Conservation (phyloP, 35 echinoderm and acorn worm genomes). For the Apostichopus parvimensis region DNA sequence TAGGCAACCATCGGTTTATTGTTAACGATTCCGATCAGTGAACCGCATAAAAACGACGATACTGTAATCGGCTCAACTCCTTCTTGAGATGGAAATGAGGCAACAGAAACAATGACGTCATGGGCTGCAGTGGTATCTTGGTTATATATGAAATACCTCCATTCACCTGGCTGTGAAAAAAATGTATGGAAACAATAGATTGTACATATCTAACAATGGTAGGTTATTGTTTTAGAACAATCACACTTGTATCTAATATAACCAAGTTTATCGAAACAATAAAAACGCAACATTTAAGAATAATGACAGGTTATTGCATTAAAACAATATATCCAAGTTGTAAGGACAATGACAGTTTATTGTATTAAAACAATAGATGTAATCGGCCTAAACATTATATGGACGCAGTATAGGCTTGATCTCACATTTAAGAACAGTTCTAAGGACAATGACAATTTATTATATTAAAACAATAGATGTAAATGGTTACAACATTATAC, state of each 20-base stretch:
- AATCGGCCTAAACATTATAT: too few species aligned
- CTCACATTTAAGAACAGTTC: too few species aligned
- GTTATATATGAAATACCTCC: conserved; percentile 35
- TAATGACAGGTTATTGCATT: too few species aligned
- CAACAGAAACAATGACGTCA: conserved; percentile 14
- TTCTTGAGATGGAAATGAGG: neutral
- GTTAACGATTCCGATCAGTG: neutral
- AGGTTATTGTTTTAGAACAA: neutral
- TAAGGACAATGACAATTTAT: too few species aligned
- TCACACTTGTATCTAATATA: too few species aligned
- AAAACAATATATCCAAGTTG: too few species aligned
- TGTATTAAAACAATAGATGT: neutral
- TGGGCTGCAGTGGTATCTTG: neutral
- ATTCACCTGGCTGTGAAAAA: conserved; percentile 8
- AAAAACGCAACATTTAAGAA: too few species aligned
- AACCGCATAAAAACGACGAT: conserved; percentile 9
- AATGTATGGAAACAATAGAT: neutral
- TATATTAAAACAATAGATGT: too few species aligned
- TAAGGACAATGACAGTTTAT: neutral
- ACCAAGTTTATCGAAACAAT: too few species aligned
- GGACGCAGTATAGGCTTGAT: too few species aligned
- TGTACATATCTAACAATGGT: neutral
- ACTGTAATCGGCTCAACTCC: conserved; percentile 22
- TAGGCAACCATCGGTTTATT: conserved; percentile 8
- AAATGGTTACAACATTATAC: too few species aligned